Percentiles rank a stretch among this genome's conserved stretches.
phyloP scores from a whole-genome alignment of 1,140 invertebrate species.

The Mizuhopecten yessoensis region DNA sequence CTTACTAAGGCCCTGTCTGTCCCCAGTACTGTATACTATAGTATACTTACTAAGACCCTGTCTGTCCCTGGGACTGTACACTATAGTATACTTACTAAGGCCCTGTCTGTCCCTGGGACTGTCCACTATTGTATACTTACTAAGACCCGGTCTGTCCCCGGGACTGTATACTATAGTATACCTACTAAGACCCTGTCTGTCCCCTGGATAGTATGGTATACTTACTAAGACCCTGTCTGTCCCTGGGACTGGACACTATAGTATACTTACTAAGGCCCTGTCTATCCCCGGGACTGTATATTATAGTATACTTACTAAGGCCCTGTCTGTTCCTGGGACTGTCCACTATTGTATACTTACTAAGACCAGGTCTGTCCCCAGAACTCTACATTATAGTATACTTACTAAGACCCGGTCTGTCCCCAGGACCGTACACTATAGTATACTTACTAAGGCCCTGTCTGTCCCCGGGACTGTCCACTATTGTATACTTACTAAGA shows the following conservation, averaged over 20 bases:
- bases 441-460: slow-evolving; percentile 86
- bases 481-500: slow-evolving; percentile 87
- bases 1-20: no score
- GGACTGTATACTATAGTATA: no score
- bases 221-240: no score
- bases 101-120: no score
- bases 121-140: no score
- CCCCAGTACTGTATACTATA: no score
- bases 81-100: slow-evolving; percentile 79
- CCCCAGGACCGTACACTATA: slow-evolving; percentile 93
- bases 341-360: no score
- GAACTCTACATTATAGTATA: no score
- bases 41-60: slow-evolving; percentile 87
- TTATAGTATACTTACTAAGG: slow-evolving; percentile 84
- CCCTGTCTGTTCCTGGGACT: slow-evolving; percentile 92
- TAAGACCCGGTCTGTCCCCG: no score
- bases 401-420: slow-evolving; percentile 92
- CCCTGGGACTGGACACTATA: no score
- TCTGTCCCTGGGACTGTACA: slow-evolving; percentile 92
- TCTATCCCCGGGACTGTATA: no score
- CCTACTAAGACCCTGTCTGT: slow-evolving; percentile 90
- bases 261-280: no score
- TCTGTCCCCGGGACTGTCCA: slow-evolving; percentile 87
- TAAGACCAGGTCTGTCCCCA: slow-evolving; percentile 87
- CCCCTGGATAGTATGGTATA: slow-evolving; percentile 90